phyloP scores from a whole-genome alignment of 2,113 vertebrate genomes.

The Peromyscus polionotus region DNA sequence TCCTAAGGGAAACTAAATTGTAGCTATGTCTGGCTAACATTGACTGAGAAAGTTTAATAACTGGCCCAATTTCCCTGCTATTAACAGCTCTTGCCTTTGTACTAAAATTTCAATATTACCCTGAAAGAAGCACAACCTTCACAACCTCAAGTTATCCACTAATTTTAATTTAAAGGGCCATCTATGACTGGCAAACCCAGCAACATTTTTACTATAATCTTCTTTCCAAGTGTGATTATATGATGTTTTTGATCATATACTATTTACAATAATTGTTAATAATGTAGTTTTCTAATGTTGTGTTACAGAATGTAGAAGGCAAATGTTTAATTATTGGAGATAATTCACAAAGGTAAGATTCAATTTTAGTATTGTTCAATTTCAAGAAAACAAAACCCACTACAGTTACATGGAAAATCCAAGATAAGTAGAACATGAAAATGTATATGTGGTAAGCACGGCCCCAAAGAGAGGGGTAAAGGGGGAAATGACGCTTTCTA shows the following conservation, averaged over 20 bases:
- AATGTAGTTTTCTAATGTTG: constrained; percentile 20
- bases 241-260: constrained; percentile 11
- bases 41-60: constrained; percentile 25
- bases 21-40: background rate
- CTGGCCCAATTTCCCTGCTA: background rate
- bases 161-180: constrained; percentile 1
- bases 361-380: constrained; percentile 47
- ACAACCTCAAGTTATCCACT: background rate
- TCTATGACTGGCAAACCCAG: background rate
- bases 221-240: constrained; percentile 16
- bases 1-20: constrained; percentile 49
- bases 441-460: background rate
- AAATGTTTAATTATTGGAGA: constrained; percentile 31
- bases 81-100: background rate
- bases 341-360: constrained; percentile 47
- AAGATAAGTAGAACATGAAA: background rate
- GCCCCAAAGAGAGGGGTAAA: background rate
- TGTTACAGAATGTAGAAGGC: background rate
- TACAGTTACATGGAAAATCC: background rate
- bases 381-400: background rate
- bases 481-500: background rate
- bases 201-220: constrained; percentile 18
- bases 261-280: constrained; percentile 48
- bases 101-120: background rate
- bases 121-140: background rate